Evolutionary conservation across 2,888 invertebrate genomes (phyloP).

Genomic region (Keiferia lycopersicella): DNA sequence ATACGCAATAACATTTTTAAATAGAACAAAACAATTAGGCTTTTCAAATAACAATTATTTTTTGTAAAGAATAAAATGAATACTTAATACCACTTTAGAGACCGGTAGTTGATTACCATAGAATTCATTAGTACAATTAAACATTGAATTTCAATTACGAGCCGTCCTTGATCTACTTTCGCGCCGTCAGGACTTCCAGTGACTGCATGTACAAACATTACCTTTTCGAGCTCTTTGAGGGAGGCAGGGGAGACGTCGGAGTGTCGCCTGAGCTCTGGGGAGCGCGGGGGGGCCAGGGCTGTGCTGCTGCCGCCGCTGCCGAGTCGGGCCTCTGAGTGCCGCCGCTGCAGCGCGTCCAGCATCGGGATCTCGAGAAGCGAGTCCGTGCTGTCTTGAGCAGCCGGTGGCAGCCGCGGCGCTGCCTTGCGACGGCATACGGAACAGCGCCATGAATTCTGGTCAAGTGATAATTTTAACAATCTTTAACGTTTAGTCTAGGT

Average conservation of each 20-base stretch:
- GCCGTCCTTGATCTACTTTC: conserved; percentile 21
- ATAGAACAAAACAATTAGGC: neutral
- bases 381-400: conserved; percentile 91
- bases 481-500: no score
- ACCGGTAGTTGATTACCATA: conserved; percentile 16
- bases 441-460: conserved; percentile 91
- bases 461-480: neutral
- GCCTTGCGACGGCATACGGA: conserved; percentile 93
- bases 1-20: no score
- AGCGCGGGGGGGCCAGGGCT: conserved; percentile 91
- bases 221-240: conserved; percentile 93
- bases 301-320: conserved; percentile 76
- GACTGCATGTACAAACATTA: conserved; percentile 60
- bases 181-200: conserved; percentile 16
- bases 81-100: conserved; percentile 1
- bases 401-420: conserved; percentile 87
- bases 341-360: conserved; percentile 88
- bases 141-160: neutral
- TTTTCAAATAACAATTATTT: neutral
- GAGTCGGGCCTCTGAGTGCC: conserved; percentile 87
- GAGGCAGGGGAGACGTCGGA: conserved; percentile 94
- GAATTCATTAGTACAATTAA: conserved; percentile 12
- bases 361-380: conserved; percentile 90
- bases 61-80: neutral
- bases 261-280: conserved; percentile 90